Evolutionary conservation across 1,140 invertebrate species (phyloP), one percentile per base, ranked within the genome.

Genomic region (Ceratina japonica): DNA sequence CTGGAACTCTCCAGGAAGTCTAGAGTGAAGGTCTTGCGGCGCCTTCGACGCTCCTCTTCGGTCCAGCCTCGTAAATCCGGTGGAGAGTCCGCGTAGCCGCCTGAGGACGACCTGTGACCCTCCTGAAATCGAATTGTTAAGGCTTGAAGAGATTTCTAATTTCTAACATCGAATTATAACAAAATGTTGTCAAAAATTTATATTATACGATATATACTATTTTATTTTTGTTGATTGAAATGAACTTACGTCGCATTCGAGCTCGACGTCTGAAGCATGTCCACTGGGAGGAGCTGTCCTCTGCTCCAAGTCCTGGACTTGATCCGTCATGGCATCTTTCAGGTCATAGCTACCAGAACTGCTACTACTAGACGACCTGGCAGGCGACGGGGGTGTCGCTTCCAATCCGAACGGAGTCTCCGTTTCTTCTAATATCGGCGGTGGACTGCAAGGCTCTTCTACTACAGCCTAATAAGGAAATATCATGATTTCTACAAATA

Each of bases 11-110:
- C 93, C 1, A 94, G 93, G 87, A 96, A 95, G 80, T 96, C 95
- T 66, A 96, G 91, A 44, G 94, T 95, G 87, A 96, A 95, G n/a
- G 93, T 93, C 89, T 94, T 95, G 89, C 94, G 95, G 83, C 93
- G 93, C 76, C 94, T 92, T 79, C 93, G 92, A 87, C 94, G 94
- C 62, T 96, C 95, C 66, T 96, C 95, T 37, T 94, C 93, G 27
- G 94, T 93, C 94, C 95, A 96, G 0, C 86, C 73, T 13, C 89
- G 89, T n/a, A 92, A 94, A 84, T 97, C 96, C 44, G 96, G 95
- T 0, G 95, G 94, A 15, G 96, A 96, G 87, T 95, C 96, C 87
- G 96, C 95, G 87, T 96, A 97, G 83, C 96, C 96, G 2, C 95
- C 96, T 1, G 96, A 96, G 1, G 96, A 96, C 63, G 95, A 96